Base-by-base conservation (phyloP, 1,140 invertebrate genomes). In the Drosophila willistoni region DNA sequence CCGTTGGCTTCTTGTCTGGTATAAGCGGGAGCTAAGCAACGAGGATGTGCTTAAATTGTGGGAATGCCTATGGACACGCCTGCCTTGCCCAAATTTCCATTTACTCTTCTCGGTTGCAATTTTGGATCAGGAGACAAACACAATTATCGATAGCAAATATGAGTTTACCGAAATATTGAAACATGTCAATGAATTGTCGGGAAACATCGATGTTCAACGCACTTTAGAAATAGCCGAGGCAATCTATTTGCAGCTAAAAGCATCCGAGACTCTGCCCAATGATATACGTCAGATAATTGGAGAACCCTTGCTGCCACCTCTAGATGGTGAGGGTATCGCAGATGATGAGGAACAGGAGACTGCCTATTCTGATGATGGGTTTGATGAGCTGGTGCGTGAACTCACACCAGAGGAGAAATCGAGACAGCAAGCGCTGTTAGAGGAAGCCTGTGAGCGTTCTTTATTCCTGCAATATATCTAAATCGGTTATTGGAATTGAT, bases 101-200 rank as follows among this genome's bases (percentile, higher is more conserved):
- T 93, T 99, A 22, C 92, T 99, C 3, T 93, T 99, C 13, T 97
- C 96, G 89, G 95, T 97, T 60, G 97, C 98, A 42, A 97, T 99
- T 91, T 93, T 99, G 34, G 97, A 98, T 76, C 95, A 95, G 19
- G 97, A 99, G 92, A 97, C 96, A 80, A 94, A 95, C 77, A 94
- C 95, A 4, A 94, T 99, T 9, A 98, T 99, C 80, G 96, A 96
- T 81, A 97, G 96, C 85, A 95, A 96, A 80, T 99, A 97, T 93
- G 98, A 97, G 56, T 98, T 99, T 85, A 98, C 97, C 10, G 98
- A 99, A 93, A 99, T 99, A 85, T 93, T 99, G 14, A 99, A 99
- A 96, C 97, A 99, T 91, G 96, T 99, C 64, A 99, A 99, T 93
- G 98, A 98, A 90, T 93, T 99, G 59, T 97, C 97, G 22, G 94